phyloP scores from a whole-genome alignment of 2,888 invertebrate genomes.

The Meghimatium bilineatum region DNA sequence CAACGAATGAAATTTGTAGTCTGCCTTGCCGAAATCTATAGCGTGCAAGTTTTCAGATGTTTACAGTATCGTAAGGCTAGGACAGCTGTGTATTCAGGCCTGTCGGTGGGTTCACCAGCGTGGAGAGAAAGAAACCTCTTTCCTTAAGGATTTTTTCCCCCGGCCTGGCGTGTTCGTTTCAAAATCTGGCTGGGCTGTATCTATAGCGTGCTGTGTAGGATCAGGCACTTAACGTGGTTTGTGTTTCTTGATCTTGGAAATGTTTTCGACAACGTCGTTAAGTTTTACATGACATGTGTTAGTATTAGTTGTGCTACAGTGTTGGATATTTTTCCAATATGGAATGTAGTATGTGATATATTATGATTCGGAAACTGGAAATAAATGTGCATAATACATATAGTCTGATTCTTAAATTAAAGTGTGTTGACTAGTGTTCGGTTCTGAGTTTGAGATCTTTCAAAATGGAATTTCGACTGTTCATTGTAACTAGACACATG shows the following conservation, averaged over 20 bases:
- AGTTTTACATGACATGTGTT: background rate
- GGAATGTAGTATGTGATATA: no score
- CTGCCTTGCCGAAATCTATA: background rate
- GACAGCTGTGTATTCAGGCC: background rate
- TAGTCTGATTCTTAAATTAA: no score
- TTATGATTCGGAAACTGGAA: background rate
- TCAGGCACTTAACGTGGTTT: background rate
- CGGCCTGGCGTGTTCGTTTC: background rate
- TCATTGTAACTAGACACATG: no score
- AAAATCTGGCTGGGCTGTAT: background rate
- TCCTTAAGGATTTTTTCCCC: background rate
- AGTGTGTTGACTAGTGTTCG: no score
- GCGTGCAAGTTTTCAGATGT: background rate
- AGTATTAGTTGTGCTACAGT: background rate
- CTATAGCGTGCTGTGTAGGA: background rate
- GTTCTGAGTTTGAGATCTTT: no score
- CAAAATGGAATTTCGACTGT: no score
- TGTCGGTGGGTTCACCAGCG: background rate
- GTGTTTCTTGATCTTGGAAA: background rate
- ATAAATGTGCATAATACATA: background rate
- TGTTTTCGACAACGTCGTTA: background rate
- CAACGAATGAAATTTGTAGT: no score
- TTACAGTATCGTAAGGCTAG: background rate
- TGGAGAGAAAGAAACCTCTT: background rate
- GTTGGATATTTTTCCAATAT: background rate